Conservation (phyloP, 2,888 invertebrate genomes). For the Tenthredo scrophulariae region DNA sequence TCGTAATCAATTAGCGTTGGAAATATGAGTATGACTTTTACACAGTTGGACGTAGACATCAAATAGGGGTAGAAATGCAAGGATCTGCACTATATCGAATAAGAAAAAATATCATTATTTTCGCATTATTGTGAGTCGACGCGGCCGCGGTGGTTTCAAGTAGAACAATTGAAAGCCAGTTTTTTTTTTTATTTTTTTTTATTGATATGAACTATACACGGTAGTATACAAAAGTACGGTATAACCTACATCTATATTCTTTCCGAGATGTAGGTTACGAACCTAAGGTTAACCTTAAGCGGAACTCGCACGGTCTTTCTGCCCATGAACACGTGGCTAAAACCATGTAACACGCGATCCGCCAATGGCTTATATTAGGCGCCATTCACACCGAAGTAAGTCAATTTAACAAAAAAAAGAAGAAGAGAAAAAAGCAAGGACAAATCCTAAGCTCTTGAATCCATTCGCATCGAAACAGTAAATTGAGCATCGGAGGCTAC, state of each 20-base stretch:
- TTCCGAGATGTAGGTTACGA: constrained; percentile 21
- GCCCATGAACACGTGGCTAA: constrained; percentile 41
- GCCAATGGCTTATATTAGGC: not conserved
- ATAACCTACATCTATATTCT: not conserved
- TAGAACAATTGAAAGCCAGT: not conserved
- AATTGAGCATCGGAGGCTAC: not conserved
- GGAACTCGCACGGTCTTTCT: constrained; percentile 18
- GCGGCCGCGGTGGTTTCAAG: not conserved
- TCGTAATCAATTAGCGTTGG: not conserved
- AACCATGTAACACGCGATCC: constrained; percentile 35
- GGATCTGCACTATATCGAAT: not conserved
- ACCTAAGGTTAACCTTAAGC: constrained; percentile 19
- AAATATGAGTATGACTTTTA: not conserved
- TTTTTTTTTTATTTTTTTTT: not conserved
- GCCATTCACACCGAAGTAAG: constrained; percentile 8
- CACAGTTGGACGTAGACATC: not conserved
- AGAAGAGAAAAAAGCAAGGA: not conserved
- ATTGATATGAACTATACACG: not conserved
- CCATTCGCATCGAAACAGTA: not conserved
- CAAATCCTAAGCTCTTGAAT: not conserved
- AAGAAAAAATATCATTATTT: not conserved
- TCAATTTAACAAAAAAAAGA: not conserved
- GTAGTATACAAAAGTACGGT: not conserved
- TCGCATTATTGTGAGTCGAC: not conserved
- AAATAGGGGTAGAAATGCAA: not conserved